Base-by-base conservation (phyloP, 1,140 invertebrate species). In the Adelges cooleyi region DNA sequence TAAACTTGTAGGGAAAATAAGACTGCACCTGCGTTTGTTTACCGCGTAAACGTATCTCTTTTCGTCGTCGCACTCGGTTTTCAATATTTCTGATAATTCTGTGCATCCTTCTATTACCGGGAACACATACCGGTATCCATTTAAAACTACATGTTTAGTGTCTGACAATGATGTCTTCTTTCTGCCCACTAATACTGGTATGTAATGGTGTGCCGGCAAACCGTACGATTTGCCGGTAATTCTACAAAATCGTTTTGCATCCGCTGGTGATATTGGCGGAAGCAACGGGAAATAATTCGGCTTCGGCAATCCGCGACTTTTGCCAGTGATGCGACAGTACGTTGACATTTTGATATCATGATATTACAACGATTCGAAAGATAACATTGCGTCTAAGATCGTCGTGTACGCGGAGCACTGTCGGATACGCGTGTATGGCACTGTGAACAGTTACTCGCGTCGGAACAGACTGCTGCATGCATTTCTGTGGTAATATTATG, bases 221-320 rank as follows among this genome's bases (percentile, higher is more conserved):
- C 86, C 86, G 54, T 86, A 85, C 11, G 87, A 86, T 74, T 89
- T 89, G 38, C 86, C 86, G 0, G 87, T 90, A 66, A 91, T 87
- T 67, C 85, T 80, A 72, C 88, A 89, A 69, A 86, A 85, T 65
- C 85, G 79, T 72, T 86, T 84, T 1, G 86, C 87, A 70, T 89
- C 87, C 2, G 85, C 85, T 3, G 87, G 86, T 51, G 86, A 87
- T 65, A 89, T 85, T 0, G 86, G 84, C 17, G 87, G 86, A 27
- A 90, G 76, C 25, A 91, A 77, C 2, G 89, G 88, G 70, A 90
- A 86, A 73, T 90, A 90, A 75, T 90, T 87, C 29, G 86, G 84
- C 69, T 88, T 86, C 42, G 86, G 86, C 68, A 90, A 80, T 68
- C 85, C 86, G 44, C 86, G 80, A 73, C 85, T 87, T 69, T 81